Conservation (phyloP, 2,888 invertebrate genomes). For the Ochlodes sylvanus region DNA sequence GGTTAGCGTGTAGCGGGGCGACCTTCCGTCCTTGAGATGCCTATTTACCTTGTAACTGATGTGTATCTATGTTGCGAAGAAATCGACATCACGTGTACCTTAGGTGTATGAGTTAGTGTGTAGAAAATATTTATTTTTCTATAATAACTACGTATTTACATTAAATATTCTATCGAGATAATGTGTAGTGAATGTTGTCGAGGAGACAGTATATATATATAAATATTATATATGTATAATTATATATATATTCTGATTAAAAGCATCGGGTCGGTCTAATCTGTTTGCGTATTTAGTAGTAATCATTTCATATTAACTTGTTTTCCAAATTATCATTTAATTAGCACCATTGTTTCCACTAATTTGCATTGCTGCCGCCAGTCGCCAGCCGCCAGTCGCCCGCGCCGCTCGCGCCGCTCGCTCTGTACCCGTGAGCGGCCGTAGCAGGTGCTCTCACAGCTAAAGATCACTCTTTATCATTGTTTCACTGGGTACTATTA, state of each 20-base stretch:
- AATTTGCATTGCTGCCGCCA: constrained; percentile 46
- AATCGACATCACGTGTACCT: constrained; percentile 81
- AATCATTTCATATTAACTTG: constrained; percentile 69
- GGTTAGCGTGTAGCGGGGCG: constrained; percentile 72
- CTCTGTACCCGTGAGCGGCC: constrained; percentile 42
- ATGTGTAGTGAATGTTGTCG: constrained; percentile 83
- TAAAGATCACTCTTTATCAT: constrained; percentile 77
- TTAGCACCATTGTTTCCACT: constrained; percentile 55
- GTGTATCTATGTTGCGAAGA: constrained; percentile 67
- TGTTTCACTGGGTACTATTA: constrained; percentile 80
- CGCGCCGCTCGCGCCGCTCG: too few species aligned
- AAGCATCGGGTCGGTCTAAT: constrained; percentile 54
- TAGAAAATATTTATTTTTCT: constrained; percentile 86
- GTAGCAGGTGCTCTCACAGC: constrained; percentile 59
- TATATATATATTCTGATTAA: constrained; percentile 32
- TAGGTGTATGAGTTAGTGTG: constrained; percentile 83
- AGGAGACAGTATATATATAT: constrained; percentile 70
- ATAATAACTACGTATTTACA: constrained; percentile 72
- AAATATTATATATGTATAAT: too few species aligned
- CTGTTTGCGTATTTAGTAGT: constrained; percentile 62
- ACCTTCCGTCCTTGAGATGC: constrained; percentile 80
- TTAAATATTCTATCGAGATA: constrained; percentile 83
- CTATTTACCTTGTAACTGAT: constrained; percentile 75
- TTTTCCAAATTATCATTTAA: constrained; percentile 59
- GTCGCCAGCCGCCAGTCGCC: constrained; percentile 35